These are phyloP conservation scores for Tachypleus tridentatus DNA, from an alignment of 1,140 invertebrate genomes.

Conservation along the genomic window DNA sequence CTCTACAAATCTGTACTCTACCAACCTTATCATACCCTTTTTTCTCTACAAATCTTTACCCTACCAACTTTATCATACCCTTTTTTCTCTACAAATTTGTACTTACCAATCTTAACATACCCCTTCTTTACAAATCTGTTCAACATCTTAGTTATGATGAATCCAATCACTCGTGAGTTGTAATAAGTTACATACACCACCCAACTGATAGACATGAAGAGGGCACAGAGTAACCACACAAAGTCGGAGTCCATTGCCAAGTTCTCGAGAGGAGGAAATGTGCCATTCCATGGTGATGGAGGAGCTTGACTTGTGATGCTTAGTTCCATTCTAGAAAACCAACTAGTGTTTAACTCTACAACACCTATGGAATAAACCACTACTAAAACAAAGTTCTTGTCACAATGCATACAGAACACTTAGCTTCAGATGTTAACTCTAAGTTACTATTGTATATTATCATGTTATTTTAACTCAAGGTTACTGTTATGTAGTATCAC, in stretches of 20 bases:
- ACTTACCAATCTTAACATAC: constrained; percentile 76
- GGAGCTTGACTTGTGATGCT: not conserved
- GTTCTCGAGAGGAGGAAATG: constrained; percentile 19
- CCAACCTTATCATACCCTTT: constrained; percentile 62
- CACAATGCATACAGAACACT: no score
- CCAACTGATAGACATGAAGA: constrained; percentile 70
- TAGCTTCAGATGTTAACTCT: no score
- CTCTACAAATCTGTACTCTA: constrained; percentile 30
- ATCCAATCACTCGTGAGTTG: constrained; percentile 81
- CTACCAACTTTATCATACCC: constrained; percentile 58
- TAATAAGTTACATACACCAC: constrained; percentile 90
- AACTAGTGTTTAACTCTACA: no score
- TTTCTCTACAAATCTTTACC: constrained; percentile 32
- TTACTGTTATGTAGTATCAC: no score
- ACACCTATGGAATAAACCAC: no score
- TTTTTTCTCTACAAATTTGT: constrained; percentile 43
- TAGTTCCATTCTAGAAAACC: no score
- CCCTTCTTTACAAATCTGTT: constrained; percentile 59
- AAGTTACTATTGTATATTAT: no score
- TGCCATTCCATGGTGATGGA: constrained; percentile 15
- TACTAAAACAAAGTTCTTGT: no score
- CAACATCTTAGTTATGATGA: constrained; percentile 73
- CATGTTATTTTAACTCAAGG: no score
- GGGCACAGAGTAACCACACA: constrained; percentile 61
- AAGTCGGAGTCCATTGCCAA: constrained; percentile 54